These are phyloP conservation scores for Gobio gobio DNA, from an alignment of 2,113 vertebrate genomes.

Conservation along the genomic window DNA sequence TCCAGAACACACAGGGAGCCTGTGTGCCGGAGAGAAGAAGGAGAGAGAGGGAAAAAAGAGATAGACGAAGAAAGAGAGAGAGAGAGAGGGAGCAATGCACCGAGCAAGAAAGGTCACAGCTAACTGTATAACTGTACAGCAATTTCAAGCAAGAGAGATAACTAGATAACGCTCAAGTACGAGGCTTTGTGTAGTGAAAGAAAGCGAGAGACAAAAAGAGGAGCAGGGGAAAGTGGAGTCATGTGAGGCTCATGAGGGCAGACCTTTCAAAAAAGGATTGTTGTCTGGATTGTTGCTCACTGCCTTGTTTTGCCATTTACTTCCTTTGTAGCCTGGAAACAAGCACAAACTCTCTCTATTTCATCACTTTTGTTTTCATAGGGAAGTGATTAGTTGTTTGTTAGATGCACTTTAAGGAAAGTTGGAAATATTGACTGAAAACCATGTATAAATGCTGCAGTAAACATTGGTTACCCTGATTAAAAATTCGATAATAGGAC, in stretches of 20 bases:
- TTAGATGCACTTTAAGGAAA: neutral
- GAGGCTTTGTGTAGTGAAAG: conserved; percentile 30
- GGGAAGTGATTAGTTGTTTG: neutral
- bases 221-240: conserved; percentile 71
- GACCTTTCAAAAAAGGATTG: conserved; percentile 64
- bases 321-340: conserved; percentile 53
- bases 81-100: conserved; percentile 10
- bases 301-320: conserved; percentile 50
- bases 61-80: conserved; percentile 1
- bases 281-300: conserved; percentile 51
- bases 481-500: neutral
- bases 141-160: conserved; percentile 36
- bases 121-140: conserved; percentile 39
- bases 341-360: neutral
- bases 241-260: conserved; percentile 79
- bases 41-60: conserved; percentile 38
- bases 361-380: conserved; percentile 19
- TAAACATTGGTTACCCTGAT: neutral
- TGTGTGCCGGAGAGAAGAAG: conserved; percentile 70
- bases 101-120: conserved; percentile 30
- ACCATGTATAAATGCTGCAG: neutral
- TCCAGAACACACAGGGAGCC: conserved; percentile 81
- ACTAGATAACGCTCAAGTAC: conserved; percentile 35
- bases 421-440: neutral
- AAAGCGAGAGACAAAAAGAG: conserved; percentile 42